Evolutionary conservation across 2,888 invertebrate genomes (phyloP).

Genomic region (Baronia brevicornis): DNA sequence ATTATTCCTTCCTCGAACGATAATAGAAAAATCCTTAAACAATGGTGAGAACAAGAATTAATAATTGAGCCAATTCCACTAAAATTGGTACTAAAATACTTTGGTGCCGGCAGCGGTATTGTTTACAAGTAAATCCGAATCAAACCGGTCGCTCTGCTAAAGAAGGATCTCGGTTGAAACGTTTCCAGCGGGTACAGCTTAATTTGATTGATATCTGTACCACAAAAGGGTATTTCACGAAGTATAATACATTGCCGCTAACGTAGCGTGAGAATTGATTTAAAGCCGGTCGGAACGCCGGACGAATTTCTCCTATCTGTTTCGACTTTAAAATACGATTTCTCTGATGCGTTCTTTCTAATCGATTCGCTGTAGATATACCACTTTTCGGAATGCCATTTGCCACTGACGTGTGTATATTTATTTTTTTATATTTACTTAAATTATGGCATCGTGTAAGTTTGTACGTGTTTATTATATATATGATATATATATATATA

Average conservation of each 20-base stretch:
- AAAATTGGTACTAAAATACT: not conserved
- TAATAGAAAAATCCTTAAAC: too few species aligned
- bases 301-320: slow-evolving; percentile 3
- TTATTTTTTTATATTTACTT: too few species aligned
- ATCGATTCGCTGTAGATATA: too few species aligned
- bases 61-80: not conserved
- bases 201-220: slow-evolving; percentile 18
- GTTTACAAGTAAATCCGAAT: slow-evolving; percentile 3
- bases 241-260: slow-evolving; percentile 9
- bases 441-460: too few species aligned
- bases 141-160: not conserved
- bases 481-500: too few species aligned
- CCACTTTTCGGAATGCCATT: too few species aligned
- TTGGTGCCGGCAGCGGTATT: not conserved
- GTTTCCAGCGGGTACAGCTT: slow-evolving; percentile 7
- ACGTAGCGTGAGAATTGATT: slow-evolving; percentile 7
- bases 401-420: too few species aligned
- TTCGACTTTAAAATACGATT: slow-evolving; percentile 4
- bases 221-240: slow-evolving; percentile 10
- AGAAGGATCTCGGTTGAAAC: slow-evolving; percentile 3
- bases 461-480: too few species aligned
- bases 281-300: slow-evolving; percentile 4
- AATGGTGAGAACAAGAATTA: not conserved
- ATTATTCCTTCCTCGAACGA: too few species aligned
- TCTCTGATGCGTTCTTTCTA: not conserved